Evolutionary conservation across 2,113 vertebrate genomes (phyloP).

Genomic region (Elachura formosa): DNA sequence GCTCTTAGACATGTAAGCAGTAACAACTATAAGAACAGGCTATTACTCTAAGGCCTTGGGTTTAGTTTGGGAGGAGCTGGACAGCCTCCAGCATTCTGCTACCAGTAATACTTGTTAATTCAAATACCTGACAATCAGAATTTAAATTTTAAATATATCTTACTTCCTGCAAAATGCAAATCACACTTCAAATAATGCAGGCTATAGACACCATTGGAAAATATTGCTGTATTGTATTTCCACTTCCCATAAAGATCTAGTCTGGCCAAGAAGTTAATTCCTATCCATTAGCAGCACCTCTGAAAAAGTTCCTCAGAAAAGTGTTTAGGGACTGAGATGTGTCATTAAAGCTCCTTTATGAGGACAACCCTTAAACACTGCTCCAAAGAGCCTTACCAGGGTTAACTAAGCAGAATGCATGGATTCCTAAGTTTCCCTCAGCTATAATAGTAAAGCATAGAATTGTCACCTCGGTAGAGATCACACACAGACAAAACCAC

Average conservation of each 20-base stretch:
- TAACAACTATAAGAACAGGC: not conserved
- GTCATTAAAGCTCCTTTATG: not conserved
- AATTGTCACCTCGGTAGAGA: rapidly evolving
- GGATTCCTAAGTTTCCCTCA: not conserved
- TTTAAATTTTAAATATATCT: not conserved
- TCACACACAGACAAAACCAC: not conserved
- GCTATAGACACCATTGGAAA: not conserved
- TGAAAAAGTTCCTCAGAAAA: not conserved
- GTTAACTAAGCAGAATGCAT: not conserved
- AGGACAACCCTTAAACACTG: not conserved
- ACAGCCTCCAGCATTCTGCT: not conserved
- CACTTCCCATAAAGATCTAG: not conserved
- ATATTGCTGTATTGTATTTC: not conserved
- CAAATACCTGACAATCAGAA: not conserved
- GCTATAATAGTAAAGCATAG: not conserved
- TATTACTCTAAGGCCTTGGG: not conserved
- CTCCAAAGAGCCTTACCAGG: not conserved
- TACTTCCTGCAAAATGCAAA: not conserved
- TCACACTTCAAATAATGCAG: not conserved
- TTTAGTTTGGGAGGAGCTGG: conserved; percentile 6
- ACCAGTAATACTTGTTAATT: conserved; percentile 39
- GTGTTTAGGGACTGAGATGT: rapidly evolving
- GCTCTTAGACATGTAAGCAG: not conserved
- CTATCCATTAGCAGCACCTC: not conserved
- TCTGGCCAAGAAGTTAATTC: not conserved